Evolutionary conservation across 2,113 vertebrate genomes (phyloP).

Genomic region (Galemys pyrenaicus): DNA sequence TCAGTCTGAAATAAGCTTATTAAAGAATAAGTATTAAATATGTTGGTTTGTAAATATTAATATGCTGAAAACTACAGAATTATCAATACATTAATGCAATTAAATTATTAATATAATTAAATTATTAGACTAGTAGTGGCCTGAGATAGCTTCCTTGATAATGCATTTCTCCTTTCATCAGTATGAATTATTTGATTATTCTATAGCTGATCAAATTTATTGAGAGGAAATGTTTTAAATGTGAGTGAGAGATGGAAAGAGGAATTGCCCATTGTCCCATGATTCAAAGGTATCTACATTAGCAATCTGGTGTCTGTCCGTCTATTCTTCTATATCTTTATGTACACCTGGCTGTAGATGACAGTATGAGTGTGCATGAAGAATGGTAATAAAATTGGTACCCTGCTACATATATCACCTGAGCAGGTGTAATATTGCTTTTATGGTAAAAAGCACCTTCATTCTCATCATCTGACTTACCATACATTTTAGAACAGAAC

Average conservation of each 20-base stretch:
- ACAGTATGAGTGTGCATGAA: accelerated
- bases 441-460: neutral
- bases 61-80: conserved; percentile 4
- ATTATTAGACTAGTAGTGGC: neutral
- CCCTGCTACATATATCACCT: neutral
- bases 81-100: no score
- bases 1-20: neutral
- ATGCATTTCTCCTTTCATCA: neutral
- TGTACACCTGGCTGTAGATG: neutral
- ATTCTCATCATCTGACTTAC: neutral
- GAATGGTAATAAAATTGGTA: neutral
- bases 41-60: neutral
- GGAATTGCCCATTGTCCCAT: neutral
- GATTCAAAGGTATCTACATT: neutral
- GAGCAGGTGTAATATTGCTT: neutral
- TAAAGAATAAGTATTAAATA: neutral
- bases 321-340: neutral
- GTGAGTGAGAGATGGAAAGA: neutral
- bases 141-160: neutral
- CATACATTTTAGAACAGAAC: neutral
- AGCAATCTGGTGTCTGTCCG: neutral
- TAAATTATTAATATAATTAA: no score
- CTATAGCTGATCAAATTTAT: neutral
- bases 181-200: neutral
- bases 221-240: neutral